A percentile compares a stretch with the other conserved stretches of the same genome.
phyloP scores from a whole-genome alignment of 2,113 vertebrate genomes.

The Callipepla californica region DNA sequence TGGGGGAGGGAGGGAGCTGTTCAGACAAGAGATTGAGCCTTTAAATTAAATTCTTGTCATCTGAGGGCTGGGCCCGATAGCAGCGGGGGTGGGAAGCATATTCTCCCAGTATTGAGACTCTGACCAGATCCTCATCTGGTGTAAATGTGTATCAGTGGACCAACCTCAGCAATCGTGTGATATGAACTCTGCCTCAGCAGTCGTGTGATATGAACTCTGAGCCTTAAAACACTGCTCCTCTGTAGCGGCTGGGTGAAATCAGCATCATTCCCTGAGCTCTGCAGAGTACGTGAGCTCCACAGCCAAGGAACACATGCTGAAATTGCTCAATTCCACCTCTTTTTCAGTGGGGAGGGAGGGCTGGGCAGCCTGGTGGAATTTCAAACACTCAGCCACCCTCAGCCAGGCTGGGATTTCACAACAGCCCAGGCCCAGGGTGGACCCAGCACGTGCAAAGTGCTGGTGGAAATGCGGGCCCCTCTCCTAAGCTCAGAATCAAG shows the following conservation, averaged over 20 bases:
- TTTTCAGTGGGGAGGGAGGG: slow-evolving; percentile 8
- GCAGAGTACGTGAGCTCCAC: not conserved
- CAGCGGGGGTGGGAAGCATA: slow-evolving; percentile 56
- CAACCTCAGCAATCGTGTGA: not conserved
- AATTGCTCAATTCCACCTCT: slow-evolving; percentile 50
- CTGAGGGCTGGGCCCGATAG: slow-evolving; percentile 65
- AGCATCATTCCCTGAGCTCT: not conserved
- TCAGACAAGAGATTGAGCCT: slow-evolving; percentile 72
- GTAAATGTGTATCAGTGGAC: not conserved
- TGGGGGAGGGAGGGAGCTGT: slow-evolving; percentile 72
- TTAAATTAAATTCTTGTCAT: slow-evolving; percentile 74
- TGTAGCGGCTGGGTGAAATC: not conserved
- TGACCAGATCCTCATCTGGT: not conserved
- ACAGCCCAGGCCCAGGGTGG: not conserved
- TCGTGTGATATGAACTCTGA: not conserved
- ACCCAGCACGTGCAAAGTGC: not conserved
- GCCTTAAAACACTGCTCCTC: not conserved
- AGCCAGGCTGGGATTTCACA: slow-evolving; percentile 36
- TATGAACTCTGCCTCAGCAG: not conserved
- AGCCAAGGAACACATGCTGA: not conserved
- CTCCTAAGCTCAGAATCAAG: not conserved
- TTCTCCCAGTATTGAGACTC: slow-evolving; percentile 33
- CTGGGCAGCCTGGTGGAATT: not conserved
- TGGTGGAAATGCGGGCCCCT: not conserved
- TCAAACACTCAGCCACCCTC: slow-evolving; percentile 36